Evolutionary conservation across 1,140 invertebrate genomes (phyloP), one percentile per base, ranked within the genome.

Genomic region (Drosophila lini): DNA sequence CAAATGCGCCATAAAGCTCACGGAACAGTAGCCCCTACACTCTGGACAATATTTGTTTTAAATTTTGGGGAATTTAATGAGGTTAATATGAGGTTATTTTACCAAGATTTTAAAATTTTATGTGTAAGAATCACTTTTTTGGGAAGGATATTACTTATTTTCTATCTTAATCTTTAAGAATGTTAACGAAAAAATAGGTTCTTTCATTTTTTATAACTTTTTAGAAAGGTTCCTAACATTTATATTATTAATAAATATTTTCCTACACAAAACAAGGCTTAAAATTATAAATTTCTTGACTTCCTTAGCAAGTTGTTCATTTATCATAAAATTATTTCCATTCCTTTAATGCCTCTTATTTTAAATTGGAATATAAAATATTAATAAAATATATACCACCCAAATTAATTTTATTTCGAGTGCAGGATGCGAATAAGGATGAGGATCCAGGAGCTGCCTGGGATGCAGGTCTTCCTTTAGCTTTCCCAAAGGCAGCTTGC

Each of bases 1-100:
- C 82, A 86, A 86, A 86, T 86, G 75, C 80, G 71, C 76, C 83
- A 88, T 83, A 86, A 86, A 88, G 76, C 82, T 69, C 45, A 65
- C 56, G 60, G 45, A 63, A 41, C 69, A 63, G 80, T 25, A 63
- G 55, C 58, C 34, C 19, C 44, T 36, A 53, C 50, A 53, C 50
- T 22, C 5, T 36, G 7, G 9, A 36, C 36, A 53, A 50, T 16
- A 9, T n/a, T n/a, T 1, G 2, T 48, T n/a, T 15, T 6, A 15
- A 10, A 32, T 9, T 48, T 31, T 28, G 10, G 10, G 4, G 45
- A 28, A n/a, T n/a, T 48, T 9, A n/a, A 9, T 25, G 6, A 15
- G 3, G 3, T 25, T 4, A 8, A 47, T 15, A 25, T 8, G 3
- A 47, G 44, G 13, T 8, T 25, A 25, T 45, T 45, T 16, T 5